Evolutionary conservation across 2,888 invertebrate species (phyloP), one percentile per base, ranked within the genome.

Genomic region (Xanthostigma xanthostigma): DNA sequence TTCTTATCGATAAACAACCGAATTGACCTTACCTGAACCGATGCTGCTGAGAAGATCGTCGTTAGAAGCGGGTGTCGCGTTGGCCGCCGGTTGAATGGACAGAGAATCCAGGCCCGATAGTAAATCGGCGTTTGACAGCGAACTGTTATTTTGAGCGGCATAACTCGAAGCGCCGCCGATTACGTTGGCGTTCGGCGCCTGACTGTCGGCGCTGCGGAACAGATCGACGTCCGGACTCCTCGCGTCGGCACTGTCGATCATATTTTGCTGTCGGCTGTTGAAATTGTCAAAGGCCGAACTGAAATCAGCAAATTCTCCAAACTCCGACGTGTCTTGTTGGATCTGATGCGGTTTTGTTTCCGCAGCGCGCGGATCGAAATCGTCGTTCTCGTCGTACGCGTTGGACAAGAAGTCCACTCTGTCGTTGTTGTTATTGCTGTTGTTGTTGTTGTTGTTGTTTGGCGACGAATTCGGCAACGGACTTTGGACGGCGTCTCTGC

Each of bases 301-400:
- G 64, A 90, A 89, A 68, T 89, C 90, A 0, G 88, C 90, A 66
- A 90, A 90, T 54, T 83, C 42, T 33, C 17, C 42, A 8, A 42
- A 33, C 9, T 33, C 42, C 35, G 33, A 35, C 6, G 12, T 33
- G 33, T 13, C 34, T 38, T 37, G 35, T 34, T 33, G 52, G 35
- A 2, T 50, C 36, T 8, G 54, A 8, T 11, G 50, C 59, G 17
- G 53, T 51, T n/a, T 56, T 10, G 50, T 55, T 53, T 74, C 74
- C 5, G 63, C 65, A 42, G 70, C 67, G 48, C 71, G 58, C 1
- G 78, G 81, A 61, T 81, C 74, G 47, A 81, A 79, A 57, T 81
- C 81, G 44, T 78, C 75, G 45, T 76, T 75, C 3, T 63, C 63
- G 3, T 68, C 63, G 14, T 64, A 59, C 44, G 75, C 74, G 63